Conservation (phyloP, 2,888 invertebrate genomes). For the Lamellibrachia columna region DNA sequence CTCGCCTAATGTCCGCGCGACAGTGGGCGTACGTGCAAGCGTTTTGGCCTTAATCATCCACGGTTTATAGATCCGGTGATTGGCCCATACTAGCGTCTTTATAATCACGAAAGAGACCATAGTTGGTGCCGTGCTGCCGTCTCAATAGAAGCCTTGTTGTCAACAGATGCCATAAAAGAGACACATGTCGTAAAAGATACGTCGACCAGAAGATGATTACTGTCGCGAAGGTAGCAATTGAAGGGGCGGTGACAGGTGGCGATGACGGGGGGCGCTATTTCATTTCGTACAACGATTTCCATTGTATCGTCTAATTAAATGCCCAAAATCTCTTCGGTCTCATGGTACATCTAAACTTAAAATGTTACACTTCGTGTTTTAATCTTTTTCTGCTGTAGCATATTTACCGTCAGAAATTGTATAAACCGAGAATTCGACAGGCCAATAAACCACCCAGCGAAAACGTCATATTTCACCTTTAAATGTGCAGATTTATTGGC, state of each 20-base stretch:
- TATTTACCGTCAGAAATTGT: too few species aligned
- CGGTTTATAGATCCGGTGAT: background rate
- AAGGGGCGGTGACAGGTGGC: background rate
- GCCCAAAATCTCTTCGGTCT: too few species aligned
- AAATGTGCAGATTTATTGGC: too few species aligned
- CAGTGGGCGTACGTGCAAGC: background rate
- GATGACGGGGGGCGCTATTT: too few species aligned
- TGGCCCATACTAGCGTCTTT: background rate
- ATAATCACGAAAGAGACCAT: conserved; percentile 2
- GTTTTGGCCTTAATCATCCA: background rate
- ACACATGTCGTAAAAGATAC: background rate
- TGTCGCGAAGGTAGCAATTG: background rate
- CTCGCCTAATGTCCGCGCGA: background rate
- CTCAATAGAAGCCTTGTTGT: background rate
- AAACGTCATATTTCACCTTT: too few species aligned
- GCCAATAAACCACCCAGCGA: too few species aligned
- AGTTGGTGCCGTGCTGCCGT: background rate
- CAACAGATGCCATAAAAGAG: background rate
- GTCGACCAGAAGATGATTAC: background rate
- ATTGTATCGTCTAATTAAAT: too few species aligned
- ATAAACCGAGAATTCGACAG: too few species aligned
- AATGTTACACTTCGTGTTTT: too few species aligned
- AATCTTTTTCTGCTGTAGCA: too few species aligned
- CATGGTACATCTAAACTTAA: too few species aligned
- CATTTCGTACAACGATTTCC: too few species aligned